Base-by-base conservation (phyloP, 2,113 vertebrate genomes). In the Sceloporus undulatus region DNA sequence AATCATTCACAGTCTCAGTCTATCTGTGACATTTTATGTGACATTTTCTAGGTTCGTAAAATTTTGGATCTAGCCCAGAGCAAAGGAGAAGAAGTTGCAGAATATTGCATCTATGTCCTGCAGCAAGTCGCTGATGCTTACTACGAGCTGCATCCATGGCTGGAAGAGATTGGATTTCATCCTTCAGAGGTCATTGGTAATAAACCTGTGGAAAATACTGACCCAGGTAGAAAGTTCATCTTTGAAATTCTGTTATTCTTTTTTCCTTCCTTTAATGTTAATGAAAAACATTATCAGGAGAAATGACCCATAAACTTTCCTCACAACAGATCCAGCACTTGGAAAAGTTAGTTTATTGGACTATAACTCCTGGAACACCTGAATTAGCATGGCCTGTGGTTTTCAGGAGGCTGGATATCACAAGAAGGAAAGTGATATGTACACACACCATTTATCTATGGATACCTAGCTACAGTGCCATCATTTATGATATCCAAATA, bases 1-100 rank as follows among this genome's bases (percentile, higher is more conserved):
- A 34, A 11, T 25, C 13, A 48, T 76, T 23, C 34, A 9, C 88
- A 82, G 68, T 76, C 29, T 84, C 66, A 86, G 0, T 10, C 2
- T 68, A 9, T 70, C 42, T 21, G 0, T 87, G 9, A 84, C 62
- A 23, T 88, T 85, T 88, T 73, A 19, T 0, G 0, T 87, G 80
- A 1, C 92, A 65, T 52, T 93, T 90, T 73, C 4, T 86, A 99
- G 98, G 98, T 99, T 74, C 98, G 98, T 65, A 98, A 98, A 95
- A 96, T 99, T 94, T 92, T 99, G 95, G 98, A 99, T 92, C 92
- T 99, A 62, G 97, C 98, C 34, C 98, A 99, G 91, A 98, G 98
- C 95, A 99, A 99, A 95, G 98, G 98, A 8, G 98, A 99, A 84
- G 97, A 98, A 91, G 97, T 97, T 76, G 98, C 97, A 0, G 97